Evolutionary conservation across 2,797 vertebrate species (phyloP).

Genomic region (Cygnus olor): DNA sequence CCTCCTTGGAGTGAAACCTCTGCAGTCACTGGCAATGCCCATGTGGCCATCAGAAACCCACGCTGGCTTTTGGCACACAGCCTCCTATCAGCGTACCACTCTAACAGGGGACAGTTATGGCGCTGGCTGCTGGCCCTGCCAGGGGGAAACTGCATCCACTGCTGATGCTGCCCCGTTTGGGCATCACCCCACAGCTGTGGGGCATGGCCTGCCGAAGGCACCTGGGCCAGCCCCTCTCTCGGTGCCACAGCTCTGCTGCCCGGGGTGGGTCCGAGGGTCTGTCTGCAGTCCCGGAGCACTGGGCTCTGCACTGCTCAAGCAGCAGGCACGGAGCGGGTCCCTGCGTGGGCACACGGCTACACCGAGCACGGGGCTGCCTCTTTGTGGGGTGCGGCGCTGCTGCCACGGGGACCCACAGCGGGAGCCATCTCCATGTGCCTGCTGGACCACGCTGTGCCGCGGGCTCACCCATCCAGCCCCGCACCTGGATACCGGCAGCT

Average conservation of each 20-base stretch:
- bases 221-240: fast-evolving
- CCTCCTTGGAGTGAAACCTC: fast-evolving
- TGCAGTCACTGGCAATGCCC: fast-evolving
- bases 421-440: neutral
- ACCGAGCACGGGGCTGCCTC: fast-evolving
- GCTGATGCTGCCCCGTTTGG: neutral
- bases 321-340: fast-evolving
- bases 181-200: fast-evolving
- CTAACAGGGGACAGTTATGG: fast-evolving
- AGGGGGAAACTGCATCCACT: fast-evolving
- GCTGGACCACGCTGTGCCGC: fast-evolving
- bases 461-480: neutral
- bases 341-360: fast-evolving
- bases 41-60: fast-evolving
- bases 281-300: neutral
- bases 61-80: fast-evolving
- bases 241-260: neutral
- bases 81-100: fast-evolving
- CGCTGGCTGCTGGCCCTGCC: neutral
- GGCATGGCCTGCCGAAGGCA: fast-evolving
- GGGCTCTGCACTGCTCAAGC: fast-evolving
- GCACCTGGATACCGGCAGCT: conserved; percentile 42
- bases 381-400: fast-evolving
- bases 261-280: neutral
- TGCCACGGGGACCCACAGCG: too few relatives aligned